Evolutionary conservation across 1,140 invertebrate species (phyloP).

Genomic region (Diorhabda elongata): DNA sequence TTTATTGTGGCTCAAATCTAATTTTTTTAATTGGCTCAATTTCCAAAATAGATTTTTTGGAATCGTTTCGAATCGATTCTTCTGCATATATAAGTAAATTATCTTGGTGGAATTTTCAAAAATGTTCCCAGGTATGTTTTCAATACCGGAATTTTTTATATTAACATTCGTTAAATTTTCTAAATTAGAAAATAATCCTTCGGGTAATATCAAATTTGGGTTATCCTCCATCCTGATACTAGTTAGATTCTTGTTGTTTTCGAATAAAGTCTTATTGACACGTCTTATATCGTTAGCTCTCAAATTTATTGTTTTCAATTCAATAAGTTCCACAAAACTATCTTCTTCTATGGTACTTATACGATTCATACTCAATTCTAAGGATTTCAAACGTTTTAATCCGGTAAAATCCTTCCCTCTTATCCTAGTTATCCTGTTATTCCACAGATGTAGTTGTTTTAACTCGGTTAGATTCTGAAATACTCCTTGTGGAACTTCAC

Average conservation of each 20-base stretch:
- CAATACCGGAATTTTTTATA: slow-evolving; percentile 17
- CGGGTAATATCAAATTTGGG: slow-evolving; percentile 12
- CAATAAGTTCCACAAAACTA: slow-evolving; percentile 1
- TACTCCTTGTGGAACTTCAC: slow-evolving; percentile 4
- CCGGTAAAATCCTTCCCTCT: slow-evolving; percentile 18
- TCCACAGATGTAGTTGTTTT: slow-evolving; percentile 18
- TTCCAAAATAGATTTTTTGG: slow-evolving; percentile 20
- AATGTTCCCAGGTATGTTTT: background rate
- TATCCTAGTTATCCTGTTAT: slow-evolving; percentile 22
- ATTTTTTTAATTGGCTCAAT: slow-evolving; percentile 23
- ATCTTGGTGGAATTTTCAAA: slow-evolving; percentile 16
- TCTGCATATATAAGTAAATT: slow-evolving; percentile 10
- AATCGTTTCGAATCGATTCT: slow-evolving; percentile 18
- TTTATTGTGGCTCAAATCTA: slow-evolving; percentile 32
- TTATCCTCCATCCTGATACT: slow-evolving; percentile 9
- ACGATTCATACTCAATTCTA: slow-evolving; percentile 20
- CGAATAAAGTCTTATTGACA: slow-evolving; percentile 12
- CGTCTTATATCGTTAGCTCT: slow-evolving; percentile 15
- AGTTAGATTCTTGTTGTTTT: slow-evolving; percentile 5
- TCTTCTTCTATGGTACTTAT: slow-evolving; percentile 6
- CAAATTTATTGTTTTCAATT: slow-evolving; percentile 8
- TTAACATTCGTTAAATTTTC: slow-evolving; percentile 11
- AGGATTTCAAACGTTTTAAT: slow-evolving; percentile 19
- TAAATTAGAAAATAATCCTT: slow-evolving; percentile 22
- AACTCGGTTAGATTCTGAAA: slow-evolving; percentile 22